These are phyloP conservation scores for Paramuricea clavata DNA, from an alignment of 92 coral and sea anemone species.

Conservation along the genomic window DNA sequence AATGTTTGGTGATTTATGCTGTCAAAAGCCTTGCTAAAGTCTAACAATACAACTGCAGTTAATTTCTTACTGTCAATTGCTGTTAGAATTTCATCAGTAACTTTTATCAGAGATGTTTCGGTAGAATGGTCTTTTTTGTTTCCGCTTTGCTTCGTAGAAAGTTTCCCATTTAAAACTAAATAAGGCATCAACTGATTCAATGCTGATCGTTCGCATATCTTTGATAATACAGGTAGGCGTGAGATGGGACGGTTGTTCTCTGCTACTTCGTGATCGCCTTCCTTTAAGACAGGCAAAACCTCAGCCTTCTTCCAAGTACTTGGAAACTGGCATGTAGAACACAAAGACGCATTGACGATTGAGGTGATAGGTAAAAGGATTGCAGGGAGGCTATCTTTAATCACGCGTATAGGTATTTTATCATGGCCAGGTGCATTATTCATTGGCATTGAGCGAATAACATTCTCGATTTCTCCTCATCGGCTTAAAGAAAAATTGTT, in stretches of 20 bases:
- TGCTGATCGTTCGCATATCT: constrained; percentile 34
- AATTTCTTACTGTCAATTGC: background rate
- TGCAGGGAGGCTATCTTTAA: constrained; percentile 63
- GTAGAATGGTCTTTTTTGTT: constrained; percentile 32
- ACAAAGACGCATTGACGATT: constrained; percentile 30
- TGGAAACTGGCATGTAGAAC: constrained; percentile 33
- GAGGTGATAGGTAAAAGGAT: constrained; percentile 47
- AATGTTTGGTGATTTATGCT: background rate
- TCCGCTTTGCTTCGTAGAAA: constrained; percentile 44
- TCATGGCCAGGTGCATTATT: constrained; percentile 65
- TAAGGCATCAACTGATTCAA: constrained; percentile 40
- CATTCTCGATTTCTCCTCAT: constrained; percentile 47
- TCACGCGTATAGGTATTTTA: constrained; percentile 55
- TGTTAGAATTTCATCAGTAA: background rate
- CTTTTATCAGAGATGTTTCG: constrained; percentile 2
- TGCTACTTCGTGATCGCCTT: background rate
- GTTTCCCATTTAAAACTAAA: constrained; percentile 32
- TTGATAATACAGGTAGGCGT: no score
- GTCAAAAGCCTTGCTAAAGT: constrained; percentile 32
- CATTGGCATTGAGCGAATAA: constrained; percentile 44
- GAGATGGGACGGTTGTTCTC: no score
- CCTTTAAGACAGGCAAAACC: constrained; percentile 9
- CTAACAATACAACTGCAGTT: constrained; percentile 10
- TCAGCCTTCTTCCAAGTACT: constrained; percentile 34
- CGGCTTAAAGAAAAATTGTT: constrained; percentile 47